phyloP scores from a whole-genome alignment of 2,888 invertebrate species.

The Leptinotarsa peninsularis region DNA sequence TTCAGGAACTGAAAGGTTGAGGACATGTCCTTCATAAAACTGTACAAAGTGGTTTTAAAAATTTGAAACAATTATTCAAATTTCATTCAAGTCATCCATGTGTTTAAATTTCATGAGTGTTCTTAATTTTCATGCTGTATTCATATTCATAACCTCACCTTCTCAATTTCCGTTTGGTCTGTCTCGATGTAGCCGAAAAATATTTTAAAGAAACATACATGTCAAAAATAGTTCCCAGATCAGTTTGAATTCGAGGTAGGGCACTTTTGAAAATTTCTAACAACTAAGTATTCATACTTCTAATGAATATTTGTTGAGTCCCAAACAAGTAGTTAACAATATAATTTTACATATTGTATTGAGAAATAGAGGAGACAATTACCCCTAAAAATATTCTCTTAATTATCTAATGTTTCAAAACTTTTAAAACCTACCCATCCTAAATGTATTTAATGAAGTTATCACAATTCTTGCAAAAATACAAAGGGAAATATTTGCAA shows the following conservation, averaged over 20 bases:
- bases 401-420: background rate
- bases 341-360: too few relatives aligned
- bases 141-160: too few relatives aligned
- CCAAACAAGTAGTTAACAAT: background rate
- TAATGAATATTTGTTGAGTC: background rate
- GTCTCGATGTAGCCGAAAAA: too few relatives aligned
- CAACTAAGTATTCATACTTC: background rate
- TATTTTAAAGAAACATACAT: background rate
- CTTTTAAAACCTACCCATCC: background rate
- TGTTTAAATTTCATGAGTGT: too few relatives aligned
- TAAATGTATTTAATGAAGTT: background rate
- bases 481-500: background rate
- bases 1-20: too few relatives aligned
- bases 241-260: background rate
- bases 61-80: too few relatives aligned
- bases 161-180: too few relatives aligned
- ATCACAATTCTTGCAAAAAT: constrained; percentile 10
- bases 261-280: background rate
- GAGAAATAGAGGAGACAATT: too few relatives aligned
- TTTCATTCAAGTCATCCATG: too few relatives aligned
- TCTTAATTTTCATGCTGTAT: too few relatives aligned
- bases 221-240: background rate
- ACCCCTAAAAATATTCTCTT: background rate
- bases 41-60: too few relatives aligned
- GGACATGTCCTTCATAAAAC: too few relatives aligned